Base-by-base conservation (phyloP, 2,113 vertebrate genomes). In the Bufo gargarizans region DNA sequence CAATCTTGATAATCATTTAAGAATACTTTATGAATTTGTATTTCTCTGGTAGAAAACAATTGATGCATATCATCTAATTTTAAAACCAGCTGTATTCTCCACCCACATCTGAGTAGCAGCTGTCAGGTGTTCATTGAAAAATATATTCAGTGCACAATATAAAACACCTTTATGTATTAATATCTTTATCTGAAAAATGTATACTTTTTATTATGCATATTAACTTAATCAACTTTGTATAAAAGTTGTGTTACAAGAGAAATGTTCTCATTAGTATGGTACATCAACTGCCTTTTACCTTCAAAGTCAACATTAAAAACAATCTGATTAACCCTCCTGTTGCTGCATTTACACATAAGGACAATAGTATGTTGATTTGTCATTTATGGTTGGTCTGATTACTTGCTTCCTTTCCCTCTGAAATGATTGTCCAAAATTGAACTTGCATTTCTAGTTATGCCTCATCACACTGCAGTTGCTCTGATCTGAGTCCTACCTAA, bases 11-110 rank as follows among this genome's bases (percentile, higher is more conserved):
- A 79, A 79, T 79, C 4, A 79, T 33, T 56, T 79, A 56, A 79
- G 53, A 56, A 22, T 13, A 33, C n/a, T 79, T 79, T 79, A 58
- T 56, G 33, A 56, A 79, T 22, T 53, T 55, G 77, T 56, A 56
- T 79, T 79, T 55, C 20, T 56, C 50, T 33, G 4, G 3, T 79
- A 33, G 49, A 79, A 56, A 79, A 79, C 77, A 79, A 79, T 79
- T 79, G 53, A 79, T 79, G 77, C 53, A 22, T 55, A 56, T 79
- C 58, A 56, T 79, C 49, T 33, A 19, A 56, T 56, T 79, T 79
- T 79, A 79, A n/a, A 79, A 17, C 74, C 43, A 77, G 17, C 47
- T 77, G 74, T 20, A 77, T 77, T 77, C 74, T 77, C 74, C 74
- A 53, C 77, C 53, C 77, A 56, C 20, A 33, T 79, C 47, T 50